Conservation (phyloP, 2,113 vertebrate genomes). For the Actinemys pallida region DNA sequence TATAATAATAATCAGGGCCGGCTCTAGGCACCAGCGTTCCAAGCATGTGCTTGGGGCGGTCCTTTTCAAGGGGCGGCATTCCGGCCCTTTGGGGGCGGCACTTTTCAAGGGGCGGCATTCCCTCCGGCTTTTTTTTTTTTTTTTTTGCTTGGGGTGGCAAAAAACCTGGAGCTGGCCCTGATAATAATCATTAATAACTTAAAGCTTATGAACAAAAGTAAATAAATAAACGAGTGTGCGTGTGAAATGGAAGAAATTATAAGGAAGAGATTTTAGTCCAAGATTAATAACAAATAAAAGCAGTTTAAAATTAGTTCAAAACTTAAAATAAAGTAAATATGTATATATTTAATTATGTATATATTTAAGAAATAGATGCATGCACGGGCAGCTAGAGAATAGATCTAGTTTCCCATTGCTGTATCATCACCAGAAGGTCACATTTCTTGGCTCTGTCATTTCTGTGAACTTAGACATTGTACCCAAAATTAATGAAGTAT, state of each 20-base stretch:
- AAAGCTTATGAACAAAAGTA: slow-evolving; percentile 42
- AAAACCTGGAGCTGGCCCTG: too few relatives aligned
- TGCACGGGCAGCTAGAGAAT: fast-evolving
- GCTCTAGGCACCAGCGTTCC: too few relatives aligned
- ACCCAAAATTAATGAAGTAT: not conserved
- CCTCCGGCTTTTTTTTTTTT: too few relatives aligned
- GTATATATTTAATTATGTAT: not conserved
- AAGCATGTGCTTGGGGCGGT: too few relatives aligned
- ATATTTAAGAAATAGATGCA: not conserved
- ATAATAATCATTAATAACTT: not conserved
- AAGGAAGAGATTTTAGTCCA: slow-evolving; percentile 62
- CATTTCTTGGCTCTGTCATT: not conserved
- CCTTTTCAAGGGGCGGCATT: too few relatives aligned
- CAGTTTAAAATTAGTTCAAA: not conserved
- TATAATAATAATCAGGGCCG: slow-evolving; percentile 18
- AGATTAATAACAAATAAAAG: not conserved
- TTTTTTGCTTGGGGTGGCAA: too few relatives aligned
- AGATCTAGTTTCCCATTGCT: not conserved
- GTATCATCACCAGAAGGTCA: not conserved
- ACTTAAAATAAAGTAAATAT: not conserved
- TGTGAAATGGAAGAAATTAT: slow-evolving; percentile 60
- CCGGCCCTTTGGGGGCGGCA: too few relatives aligned
- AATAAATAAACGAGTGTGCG: slow-evolving; percentile 42
- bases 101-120: too few relatives aligned
- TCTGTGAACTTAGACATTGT: not conserved